phyloP scores from a whole-genome alignment of 2,888 invertebrate genomes.

The Creontiades dilutus region DNA sequence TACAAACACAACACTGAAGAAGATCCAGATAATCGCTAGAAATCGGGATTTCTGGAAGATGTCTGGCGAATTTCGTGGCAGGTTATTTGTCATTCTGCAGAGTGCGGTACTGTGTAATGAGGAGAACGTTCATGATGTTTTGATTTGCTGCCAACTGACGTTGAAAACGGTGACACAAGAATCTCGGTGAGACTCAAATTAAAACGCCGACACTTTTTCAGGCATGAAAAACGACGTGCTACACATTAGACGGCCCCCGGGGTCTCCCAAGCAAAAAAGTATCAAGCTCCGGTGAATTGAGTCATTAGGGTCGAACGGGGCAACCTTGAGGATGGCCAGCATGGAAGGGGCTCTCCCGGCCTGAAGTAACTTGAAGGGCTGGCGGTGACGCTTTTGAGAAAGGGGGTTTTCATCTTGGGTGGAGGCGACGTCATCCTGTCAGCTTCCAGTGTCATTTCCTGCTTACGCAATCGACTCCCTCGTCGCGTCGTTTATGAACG shows the following conservation, averaged over 20 bases:
- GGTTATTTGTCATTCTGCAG: no score
- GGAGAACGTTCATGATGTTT: no score
- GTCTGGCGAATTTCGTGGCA: no score
- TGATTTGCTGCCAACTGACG: background rate
- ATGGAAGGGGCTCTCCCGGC: background rate
- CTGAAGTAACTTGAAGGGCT: background rate
- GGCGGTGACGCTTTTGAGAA: background rate
- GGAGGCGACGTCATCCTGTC: background rate
- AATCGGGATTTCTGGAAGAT: no score
- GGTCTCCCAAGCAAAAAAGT: conserved; percentile 9
- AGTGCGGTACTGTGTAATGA: no score
- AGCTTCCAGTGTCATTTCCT: conserved; percentile 32
- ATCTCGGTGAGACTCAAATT: background rate
- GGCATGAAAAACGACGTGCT: conserved; percentile 19
- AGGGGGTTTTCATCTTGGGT: conserved; percentile 4
- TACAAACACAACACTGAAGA: no score
- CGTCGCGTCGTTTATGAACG: background rate
- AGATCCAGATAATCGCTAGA: no score
- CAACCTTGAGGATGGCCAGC: conserved; percentile 18
- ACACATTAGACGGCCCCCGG: background rate
- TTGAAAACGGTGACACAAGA: background rate
- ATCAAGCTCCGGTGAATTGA: conserved; percentile 54
- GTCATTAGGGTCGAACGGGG: conserved; percentile 55
- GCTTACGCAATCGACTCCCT: background rate
- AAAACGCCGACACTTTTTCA: conserved; percentile 4